A percentile compares a stretch with the other conserved stretches of the same genome.
phyloP scores from a whole-genome alignment of 2,888 invertebrate species.

The Drosophila setosimentum region DNA sequence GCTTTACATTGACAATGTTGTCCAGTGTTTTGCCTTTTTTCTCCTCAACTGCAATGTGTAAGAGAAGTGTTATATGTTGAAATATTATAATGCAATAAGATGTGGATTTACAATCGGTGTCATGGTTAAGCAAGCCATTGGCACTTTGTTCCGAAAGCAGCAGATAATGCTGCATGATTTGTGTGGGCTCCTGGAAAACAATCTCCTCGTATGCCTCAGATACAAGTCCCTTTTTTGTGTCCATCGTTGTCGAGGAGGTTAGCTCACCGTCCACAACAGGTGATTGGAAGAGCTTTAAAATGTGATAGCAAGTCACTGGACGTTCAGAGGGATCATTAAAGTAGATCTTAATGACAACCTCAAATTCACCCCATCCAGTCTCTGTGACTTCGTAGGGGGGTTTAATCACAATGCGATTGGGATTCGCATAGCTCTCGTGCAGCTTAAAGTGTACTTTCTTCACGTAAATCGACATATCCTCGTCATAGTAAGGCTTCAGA shows the following conservation, averaged over 20 bases:
- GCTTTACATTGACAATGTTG: constrained; percentile 91
- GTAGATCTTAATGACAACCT: constrained; percentile 98
- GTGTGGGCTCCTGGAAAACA: constrained; percentile 96
- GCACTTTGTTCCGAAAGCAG: constrained; percentile 88
- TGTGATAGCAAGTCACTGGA: constrained; percentile 97
- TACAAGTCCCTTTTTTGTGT: constrained; percentile 91
- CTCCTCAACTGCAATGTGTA: constrained; percentile 92
- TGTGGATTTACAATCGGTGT: constrained; percentile 60
- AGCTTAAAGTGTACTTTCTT: constrained; percentile 99
- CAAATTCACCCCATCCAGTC: constrained; percentile 99
- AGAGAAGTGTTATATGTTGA: constrained; percentile 3
- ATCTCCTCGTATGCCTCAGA: constrained; percentile 98
- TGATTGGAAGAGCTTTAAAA: constrained; percentile 96
- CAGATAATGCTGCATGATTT: constrained; percentile 93
- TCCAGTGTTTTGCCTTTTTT: constrained; percentile 93
- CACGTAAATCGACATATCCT: constrained; percentile 97
- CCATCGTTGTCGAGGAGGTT: constrained; percentile 79
- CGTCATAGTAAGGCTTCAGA: constrained; percentile 95
- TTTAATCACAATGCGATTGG: constrained; percentile 95
- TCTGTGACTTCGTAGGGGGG: constrained; percentile 99
- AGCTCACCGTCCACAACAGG: constrained; percentile 86
- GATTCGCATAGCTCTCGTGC: constrained; percentile 98
- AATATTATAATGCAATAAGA: neutral
- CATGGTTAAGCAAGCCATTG: constrained; percentile 52
- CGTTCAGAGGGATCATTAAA: constrained; percentile 97